phyloP scores from a whole-genome alignment of 2,797 vertebrate genomes.

The Nothura maculosa region DNA sequence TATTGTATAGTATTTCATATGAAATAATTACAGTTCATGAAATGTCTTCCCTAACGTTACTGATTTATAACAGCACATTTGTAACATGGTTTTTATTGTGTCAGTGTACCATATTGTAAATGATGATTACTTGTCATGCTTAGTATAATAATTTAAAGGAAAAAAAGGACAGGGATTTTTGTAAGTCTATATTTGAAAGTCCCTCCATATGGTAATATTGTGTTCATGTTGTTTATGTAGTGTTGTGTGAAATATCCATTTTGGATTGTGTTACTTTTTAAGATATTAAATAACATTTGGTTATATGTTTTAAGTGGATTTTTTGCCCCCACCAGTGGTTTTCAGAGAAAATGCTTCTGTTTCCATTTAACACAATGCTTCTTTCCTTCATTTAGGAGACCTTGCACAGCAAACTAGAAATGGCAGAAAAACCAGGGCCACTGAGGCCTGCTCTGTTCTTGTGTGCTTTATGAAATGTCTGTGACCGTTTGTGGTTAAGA shows the following conservation, averaged over 20 bases:
- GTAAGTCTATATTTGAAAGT: conserved; percentile 98
- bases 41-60: conserved; percentile 98
- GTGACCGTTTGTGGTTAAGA: background rate
- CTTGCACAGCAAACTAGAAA: background rate
- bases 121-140: conserved; percentile 98
- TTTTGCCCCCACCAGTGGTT: conserved; percentile 70
- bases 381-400: background rate
- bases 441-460: background rate
- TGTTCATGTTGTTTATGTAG: conserved; percentile 97
- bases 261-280: conserved; percentile 99
- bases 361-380: background rate
- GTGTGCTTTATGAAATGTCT: background rate
- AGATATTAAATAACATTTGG: conserved; percentile 99
- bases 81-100: conserved; percentile 98
- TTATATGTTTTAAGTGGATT: conserved; percentile 89
- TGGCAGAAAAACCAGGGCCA: background rate
- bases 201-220: conserved; percentile 96
- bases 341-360: background rate
- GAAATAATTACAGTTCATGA: conserved; percentile 95
- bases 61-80: conserved; percentile 96
- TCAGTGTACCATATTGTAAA: conserved; percentile 98
- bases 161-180: conserved; percentile 93
- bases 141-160: conserved; percentile 97
- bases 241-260: conserved; percentile 95
- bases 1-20: conserved; percentile 95